Evolutionary conservation across 1,140 invertebrate genomes (phyloP), one percentile per base, ranked within the genome.

Genomic region (Euura saliciscinereae): DNA sequence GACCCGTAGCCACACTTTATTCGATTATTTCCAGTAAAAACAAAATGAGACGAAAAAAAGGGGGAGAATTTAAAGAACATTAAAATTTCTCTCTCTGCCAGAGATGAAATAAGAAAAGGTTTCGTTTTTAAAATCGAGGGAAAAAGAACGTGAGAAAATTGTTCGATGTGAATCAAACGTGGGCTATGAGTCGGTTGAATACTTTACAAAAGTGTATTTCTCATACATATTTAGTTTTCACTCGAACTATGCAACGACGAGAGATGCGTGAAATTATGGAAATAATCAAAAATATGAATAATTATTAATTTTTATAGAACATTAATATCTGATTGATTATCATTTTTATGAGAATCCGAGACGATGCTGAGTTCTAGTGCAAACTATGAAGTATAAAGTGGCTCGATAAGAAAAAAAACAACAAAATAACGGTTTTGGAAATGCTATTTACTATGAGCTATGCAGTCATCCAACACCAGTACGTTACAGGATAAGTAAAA

Each of bases 381-480:
- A 85, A 84, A 86, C 80, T 81, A 81, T 78, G 69, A 75, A 78
- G 74, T 75, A 74, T 78, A 75, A 78, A 77, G 28, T 28, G 28
- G 28, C 28, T 74, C 80, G 74, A 78, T 77, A 79, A 77, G 77
- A 77, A 78, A 78, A 79, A 77, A 80, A 77, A 78, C 76, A 75
- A 78, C 75, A 78, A 80, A 13, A 64, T 64, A 13, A 66, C 7
- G 78, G 65, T 81, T 83, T 65, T 80, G 79, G 76, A 83, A 76
- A 67, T 79, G 76, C 79, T 80, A 82, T 80, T 77, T 82, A 84
- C 82, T 86, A 86, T 86, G 85, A 86, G 85, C 83, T 85, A 85
- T 81, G 82, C 79, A 83, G 80, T 82, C 80, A 82, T 81, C 82
- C 79, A 85, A 84, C 78, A 83, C 76, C 78, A 83, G 79, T 85